phyloP scores from a whole-genome alignment of 2,888 invertebrate species.

The Carpatolechia fugitivella region DNA sequence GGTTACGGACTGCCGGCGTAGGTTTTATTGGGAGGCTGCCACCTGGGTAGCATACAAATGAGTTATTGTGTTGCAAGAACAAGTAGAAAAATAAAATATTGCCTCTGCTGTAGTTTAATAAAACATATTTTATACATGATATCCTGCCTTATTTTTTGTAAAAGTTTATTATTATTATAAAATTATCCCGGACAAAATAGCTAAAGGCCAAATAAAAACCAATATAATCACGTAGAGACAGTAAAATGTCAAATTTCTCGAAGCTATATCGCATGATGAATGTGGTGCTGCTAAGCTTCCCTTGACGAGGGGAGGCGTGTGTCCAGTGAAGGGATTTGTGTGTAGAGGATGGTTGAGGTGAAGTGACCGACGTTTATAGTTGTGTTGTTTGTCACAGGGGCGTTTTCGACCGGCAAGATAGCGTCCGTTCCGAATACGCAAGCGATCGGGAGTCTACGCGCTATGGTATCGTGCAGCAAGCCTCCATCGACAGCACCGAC shows the following conservation, averaged over 20 bases:
- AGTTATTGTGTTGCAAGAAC: neutral
- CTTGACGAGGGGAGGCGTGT: neutral
- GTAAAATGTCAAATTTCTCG: too few species aligned
- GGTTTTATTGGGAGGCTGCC: neutral
- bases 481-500: conserved; percentile 96
- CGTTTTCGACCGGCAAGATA: conserved; percentile 93
- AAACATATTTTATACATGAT: too few species aligned
- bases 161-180: neutral
- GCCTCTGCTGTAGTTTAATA: neutral
- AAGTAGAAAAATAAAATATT: neutral
- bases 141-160: too few species aligned
- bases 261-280: too few species aligned
- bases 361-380: neutral
- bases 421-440: conserved; percentile 92
- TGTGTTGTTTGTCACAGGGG: conserved; percentile 80
- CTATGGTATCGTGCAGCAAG: conserved; percentile 95
- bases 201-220: neutral
- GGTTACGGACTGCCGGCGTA: conserved; percentile 12
- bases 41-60: conserved; percentile 16
- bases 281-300: too few species aligned
- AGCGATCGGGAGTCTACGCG: conserved; percentile 92
- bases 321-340: neutral
- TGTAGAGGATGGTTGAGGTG: too few species aligned
- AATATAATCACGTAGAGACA: too few species aligned
- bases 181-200: too few species aligned